A percentile compares a stretch with the other conserved stretches of the same genome.
Evolutionary conservation across 1,140 invertebrate species (phyloP).

Genomic region (Bursaphelenchus mucronatus): DNA sequence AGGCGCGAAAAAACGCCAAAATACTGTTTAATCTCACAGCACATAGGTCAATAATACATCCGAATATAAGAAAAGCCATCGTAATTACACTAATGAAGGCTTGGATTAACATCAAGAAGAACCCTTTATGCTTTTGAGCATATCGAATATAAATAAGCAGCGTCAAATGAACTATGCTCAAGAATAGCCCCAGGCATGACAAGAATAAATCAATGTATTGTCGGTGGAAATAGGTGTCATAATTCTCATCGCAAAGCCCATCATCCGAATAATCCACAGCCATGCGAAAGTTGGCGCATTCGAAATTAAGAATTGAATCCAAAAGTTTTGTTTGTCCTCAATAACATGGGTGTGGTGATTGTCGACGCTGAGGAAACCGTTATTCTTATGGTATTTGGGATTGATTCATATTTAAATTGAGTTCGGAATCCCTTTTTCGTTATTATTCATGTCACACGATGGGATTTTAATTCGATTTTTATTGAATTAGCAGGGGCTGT

Average conservation of each 20-base stretch:
- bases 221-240: conserved; percentile 13
- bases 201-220: conserved; percentile 23
- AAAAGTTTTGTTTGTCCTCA: neutral
- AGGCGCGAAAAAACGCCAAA: conserved; percentile 28
- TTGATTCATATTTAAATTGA: neutral
- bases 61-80: conserved; percentile 23
- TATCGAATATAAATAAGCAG: conserved; percentile 33
- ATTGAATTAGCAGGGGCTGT: neutral
- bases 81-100: conserved; percentile 28
- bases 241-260: neutral
- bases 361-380: neutral
- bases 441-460: neutral
- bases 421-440: neutral
- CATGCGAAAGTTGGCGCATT: neutral
- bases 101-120: conserved; percentile 28
- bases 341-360: neutral
- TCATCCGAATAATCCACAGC: neutral
- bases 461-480: neutral
- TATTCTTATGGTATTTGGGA: neutral
- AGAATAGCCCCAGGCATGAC: conserved; percentile 14
- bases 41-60: conserved; percentile 29
- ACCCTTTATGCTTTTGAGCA: conserved; percentile 26
- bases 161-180: conserved; percentile 17
- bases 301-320: neutral
- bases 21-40: conserved; percentile 13